Evolutionary conservation across 37 sponge, comb jelly and placozoan species (phyloP), one percentile per base, ranked within the genome.

Genomic region (Tethya wilhelma): DNA sequence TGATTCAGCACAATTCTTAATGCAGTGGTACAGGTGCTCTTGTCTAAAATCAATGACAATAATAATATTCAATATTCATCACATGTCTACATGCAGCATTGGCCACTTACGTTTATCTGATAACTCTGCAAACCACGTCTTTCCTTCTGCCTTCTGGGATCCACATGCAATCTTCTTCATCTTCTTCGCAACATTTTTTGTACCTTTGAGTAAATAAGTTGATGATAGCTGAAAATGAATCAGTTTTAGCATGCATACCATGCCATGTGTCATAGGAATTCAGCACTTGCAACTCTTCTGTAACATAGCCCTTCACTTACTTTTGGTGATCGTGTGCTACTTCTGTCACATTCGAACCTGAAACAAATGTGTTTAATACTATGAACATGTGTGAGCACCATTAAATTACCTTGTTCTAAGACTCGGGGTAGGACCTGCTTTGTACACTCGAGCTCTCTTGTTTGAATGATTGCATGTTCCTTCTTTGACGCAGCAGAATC

Each of bases 11-110:
- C 68, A 79, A 68, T 66, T 79, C 39, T 79, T 79, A 67, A 79
- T 79, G 67, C 38, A 44, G 37, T 55, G 67, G 79, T 79, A 79
- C 53, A 66, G 31, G 68, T 79, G 79, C 79, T 67, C 49, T 32
- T 33, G 23, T 26, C 67, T 66, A 44, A 41, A 62, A 25, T 23
- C 26, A 32, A 77, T 23, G 29, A 40, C 4, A n/a, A n/a, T n/a
- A 30, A 30, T 30, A n/a, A 65, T 34, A n/a, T 26, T 7, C 6
- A 30, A 34, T 36, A 30, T 65, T 19, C 19, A 14, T 20, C 29
- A 34, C 25, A 31, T 30, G 66, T 1, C 11, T 30, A 36, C 31
- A 30, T 30, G 17, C 66, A 65, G 26, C 23, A 58, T 28, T 11
- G 33, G n/a, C 39, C 23, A 30, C 67, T 65, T 38, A 79, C 67